A percentile compares a stretch with the other conserved stretches of the same genome.
phyloP scores from a whole-genome alignment of 2,888 invertebrate species.

The Drosophila ustulata region DNA sequence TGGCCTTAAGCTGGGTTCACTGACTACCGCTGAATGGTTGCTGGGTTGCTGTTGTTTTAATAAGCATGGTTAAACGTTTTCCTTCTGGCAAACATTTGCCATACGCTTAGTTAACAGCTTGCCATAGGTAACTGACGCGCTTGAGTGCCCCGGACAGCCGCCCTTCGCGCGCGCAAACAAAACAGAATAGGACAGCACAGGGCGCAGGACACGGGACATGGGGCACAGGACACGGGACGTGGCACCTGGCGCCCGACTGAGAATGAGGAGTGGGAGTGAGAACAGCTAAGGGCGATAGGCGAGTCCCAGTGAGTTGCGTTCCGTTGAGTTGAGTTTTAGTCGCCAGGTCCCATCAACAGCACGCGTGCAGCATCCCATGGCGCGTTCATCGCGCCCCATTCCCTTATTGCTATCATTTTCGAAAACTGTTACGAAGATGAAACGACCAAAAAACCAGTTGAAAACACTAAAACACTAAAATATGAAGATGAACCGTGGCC shows the following conservation, averaged over 20 bases:
- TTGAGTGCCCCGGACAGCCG: conserved; percentile 60
- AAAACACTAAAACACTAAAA: conserved; percentile 59
- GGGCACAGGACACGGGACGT: background rate
- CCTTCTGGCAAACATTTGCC: conserved; percentile 78
- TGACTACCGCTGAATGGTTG: conserved; percentile 41
- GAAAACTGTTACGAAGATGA: conserved; percentile 65
- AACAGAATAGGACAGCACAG: conserved; percentile 23
- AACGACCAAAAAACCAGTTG: conserved; percentile 33
- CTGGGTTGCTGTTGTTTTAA: conserved; percentile 51
- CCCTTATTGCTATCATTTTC: conserved; percentile 52
- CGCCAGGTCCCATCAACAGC: conserved; percentile 64
- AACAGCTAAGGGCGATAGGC: conserved; percentile 1
- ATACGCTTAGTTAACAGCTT: conserved; percentile 80
- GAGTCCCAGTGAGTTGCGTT: background rate
- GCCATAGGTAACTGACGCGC: conserved; percentile 75
- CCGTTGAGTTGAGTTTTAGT: conserved; percentile 7
- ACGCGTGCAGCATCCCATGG: conserved; percentile 70
- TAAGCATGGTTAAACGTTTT: conserved; percentile 74
- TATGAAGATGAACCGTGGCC: conserved; percentile 53
- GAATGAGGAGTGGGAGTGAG: background rate
- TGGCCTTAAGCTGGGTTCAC: conserved; percentile 64
- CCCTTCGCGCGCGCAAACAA: conserved; percentile 41
- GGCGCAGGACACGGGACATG: background rate
- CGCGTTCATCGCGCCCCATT: conserved; percentile 17
- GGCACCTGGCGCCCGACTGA: conserved; percentile 1